phyloP scores from a whole-genome alignment of 2,888 invertebrate species.

The Acrocyrtus sp. region DNA sequence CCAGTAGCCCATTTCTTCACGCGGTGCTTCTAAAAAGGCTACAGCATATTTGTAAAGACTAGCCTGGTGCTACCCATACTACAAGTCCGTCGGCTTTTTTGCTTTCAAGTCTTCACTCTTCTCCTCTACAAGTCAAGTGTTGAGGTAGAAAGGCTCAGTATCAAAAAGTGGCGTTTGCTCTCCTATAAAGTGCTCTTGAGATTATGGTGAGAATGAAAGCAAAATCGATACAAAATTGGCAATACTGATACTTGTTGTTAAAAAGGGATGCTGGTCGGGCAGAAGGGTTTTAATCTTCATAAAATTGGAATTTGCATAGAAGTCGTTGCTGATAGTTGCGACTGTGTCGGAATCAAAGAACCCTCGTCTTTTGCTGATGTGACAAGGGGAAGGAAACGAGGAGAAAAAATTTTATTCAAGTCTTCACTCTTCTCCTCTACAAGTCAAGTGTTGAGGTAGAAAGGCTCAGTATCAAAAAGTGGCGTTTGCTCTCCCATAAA shows the following conservation, averaged over 20 bases:
- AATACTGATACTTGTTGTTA: too few species aligned
- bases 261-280: too few species aligned
- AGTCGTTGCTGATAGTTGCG: too few species aligned
- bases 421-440: neutral
- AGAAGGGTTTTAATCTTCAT: too few species aligned
- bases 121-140: neutral
- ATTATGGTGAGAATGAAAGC: too few species aligned
- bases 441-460: neutral
- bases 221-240: too few species aligned
- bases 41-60: constrained; percentile 7
- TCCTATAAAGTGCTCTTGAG: neutral
- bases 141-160: neutral
- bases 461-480: neutral
- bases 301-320: too few species aligned
- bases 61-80: neutral
- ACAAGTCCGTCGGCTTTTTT: neutral
- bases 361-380: neutral
- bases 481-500: neutral
- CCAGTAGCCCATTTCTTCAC: constrained; percentile 48
- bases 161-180: neutral
- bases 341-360: neutral
- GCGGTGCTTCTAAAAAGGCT: constrained; percentile 29
- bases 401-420: neutral
- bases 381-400: neutral
- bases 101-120: neutral